A percentile compares a stretch with the other conserved stretches of the same genome.
Conservation (phyloP, 2,113 vertebrate genomes). For the Brachypodius melanocephalos region DNA sequence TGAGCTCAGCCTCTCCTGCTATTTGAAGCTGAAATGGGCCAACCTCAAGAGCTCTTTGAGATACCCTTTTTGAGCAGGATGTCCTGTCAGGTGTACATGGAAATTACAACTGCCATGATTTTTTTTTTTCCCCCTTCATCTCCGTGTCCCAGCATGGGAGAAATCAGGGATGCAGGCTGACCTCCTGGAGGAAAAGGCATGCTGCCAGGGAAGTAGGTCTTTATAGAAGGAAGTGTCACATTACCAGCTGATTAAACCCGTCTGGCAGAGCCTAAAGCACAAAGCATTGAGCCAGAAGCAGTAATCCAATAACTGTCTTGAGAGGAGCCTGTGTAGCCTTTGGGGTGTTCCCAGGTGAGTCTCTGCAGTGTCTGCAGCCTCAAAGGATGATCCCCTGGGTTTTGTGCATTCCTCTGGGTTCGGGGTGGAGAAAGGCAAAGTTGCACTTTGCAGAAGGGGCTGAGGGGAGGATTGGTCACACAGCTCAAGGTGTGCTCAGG, state of each 20-base stretch:
- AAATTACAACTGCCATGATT: neutral
- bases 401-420: neutral
- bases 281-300: neutral
- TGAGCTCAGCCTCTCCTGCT: neutral
- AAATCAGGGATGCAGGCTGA: neutral
- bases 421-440: neutral
- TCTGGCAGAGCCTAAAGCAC: neutral
- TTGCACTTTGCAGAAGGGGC: neutral
- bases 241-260: slow-evolving; percentile 32
- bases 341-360: neutral
- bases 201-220: neutral
- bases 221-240: slow-evolving; percentile 13
- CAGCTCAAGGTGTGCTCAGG: neutral
- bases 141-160: neutral
- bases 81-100: neutral
- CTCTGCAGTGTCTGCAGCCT: neutral
- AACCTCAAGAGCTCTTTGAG: neutral
- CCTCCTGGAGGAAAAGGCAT: neutral
- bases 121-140: neutral
- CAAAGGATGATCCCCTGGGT: neutral
- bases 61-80: neutral
- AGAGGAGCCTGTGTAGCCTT: neutral
- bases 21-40: neutral
- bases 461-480: neutral
- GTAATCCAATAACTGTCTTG: slow-evolving; percentile 6